Evolutionary conservation across 2,888 invertebrate genomes (phyloP), one percentile per base, ranked within the genome.

Genomic region (Allolobophora icterica): DNA sequence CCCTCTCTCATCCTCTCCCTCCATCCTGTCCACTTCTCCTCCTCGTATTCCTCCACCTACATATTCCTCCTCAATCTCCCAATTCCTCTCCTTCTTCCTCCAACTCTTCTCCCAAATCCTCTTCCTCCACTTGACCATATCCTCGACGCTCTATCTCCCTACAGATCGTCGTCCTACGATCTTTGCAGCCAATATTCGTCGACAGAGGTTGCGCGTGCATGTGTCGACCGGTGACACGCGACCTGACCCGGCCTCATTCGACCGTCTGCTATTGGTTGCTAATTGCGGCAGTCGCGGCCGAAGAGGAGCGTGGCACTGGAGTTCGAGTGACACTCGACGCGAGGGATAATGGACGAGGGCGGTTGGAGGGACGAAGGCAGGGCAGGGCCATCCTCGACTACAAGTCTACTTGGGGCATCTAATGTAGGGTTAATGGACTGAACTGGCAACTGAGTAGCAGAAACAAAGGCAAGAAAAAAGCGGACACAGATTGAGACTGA

Each of bases 181-280:
- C 71, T 71, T 13, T 11, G 30, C 71, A 71, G 71, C n/a, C 71
- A 11, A 30, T 34, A 84, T 21, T 84, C 13, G 13, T 34, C 4
- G 35, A 2, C 35, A 24, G 8, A 24, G 87, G 4, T 34, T 1
- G 34, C 1, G 87, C 19, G 52, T 21, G 87, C 35, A 21, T 35
- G 84, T 21, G 84, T 35, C 84, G 87, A 5, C 35, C 38, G 87
- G 87, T 87, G 87, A 87, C 87, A 87, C 87, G 87, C 87, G 87
- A 87, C 38, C 87, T 87, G 87, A 87, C 87, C 87, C 38, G 87
- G 87, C 87, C 87, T 38, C 87, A 34, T 87, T 87, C 87, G 87
- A 35, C 87, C 35, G 87, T 87, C 87, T 87, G 35, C 87, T 87
- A 35, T 34, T 38, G 87, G 87, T 87, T 33, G 38, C 35, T 87